Evolutionary conservation across 2,797 vertebrate species (phyloP), one percentile per base, ranked within the genome.

Genomic region (Melanotaenia pygmaea): DNA sequence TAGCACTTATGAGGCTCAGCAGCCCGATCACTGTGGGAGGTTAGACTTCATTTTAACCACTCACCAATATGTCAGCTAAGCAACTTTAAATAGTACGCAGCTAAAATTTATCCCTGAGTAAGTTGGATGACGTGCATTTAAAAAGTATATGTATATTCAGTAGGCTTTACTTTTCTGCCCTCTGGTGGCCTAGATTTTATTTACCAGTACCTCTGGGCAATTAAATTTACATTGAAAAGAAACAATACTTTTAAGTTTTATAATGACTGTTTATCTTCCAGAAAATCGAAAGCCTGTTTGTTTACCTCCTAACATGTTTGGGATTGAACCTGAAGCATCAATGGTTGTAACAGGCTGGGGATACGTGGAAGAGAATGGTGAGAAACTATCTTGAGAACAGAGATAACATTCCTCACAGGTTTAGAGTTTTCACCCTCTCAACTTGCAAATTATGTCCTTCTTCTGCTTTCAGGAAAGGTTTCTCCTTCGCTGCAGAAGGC

Each of bases 321-420:
- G 77, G 12, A 89, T 97, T 30, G 0, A 3, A 32, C 75, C 83
- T 0, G 79, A 62, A 37, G 69, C 87, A 0, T 0, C 59, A 0
- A 64, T 97, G 87, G 83, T 82, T 82, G 94, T 98, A 73, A 94
- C 93, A 0, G 97, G 97, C 59, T 99, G 97, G 97, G 97, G 97
- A 11, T 91, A 95, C 86, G 93, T 89, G 0, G 53, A 91, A 37
- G 94, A 96, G 86, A 83, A 92, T 0, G 96, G 94, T 95, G 60
- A 82, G 69, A 28, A 66, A 34, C 11, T 22, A 70, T 18, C 5
- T 56, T 45, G 12, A 51, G 0, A 70, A 26, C 1, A 34, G 2
- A 45, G 43, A 47, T 68, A 16, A 12, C 0, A 22, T 35, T 16
- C 56, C 13, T 11, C 16, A 37, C n/a, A 8, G 16, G 40, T 3